These are phyloP conservation scores for Colistium nudipinnis DNA, from an alignment of 2,113 vertebrate genomes.

Conservation along the genomic window DNA sequence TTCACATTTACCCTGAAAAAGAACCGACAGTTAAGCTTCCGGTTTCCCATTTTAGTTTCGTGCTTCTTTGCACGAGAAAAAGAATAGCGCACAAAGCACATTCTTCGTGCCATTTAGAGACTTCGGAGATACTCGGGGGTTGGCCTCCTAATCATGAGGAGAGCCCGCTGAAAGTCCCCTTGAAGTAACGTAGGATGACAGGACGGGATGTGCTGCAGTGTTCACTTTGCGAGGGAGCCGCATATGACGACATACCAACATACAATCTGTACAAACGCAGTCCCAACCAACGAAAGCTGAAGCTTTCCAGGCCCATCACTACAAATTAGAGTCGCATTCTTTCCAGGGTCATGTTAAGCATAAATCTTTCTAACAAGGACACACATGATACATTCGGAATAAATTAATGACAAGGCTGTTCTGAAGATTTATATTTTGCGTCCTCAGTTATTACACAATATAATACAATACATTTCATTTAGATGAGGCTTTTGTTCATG, in stretches of 20 bases:
- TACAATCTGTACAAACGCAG: constrained; percentile 3
- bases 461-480: too few relatives aligned
- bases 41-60: constrained; percentile 9
- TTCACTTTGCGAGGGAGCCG: constrained; percentile 15
- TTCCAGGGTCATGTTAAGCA: constrained; percentile 46
- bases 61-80: not conserved
- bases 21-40: constrained; percentile 7
- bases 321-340: constrained; percentile 49
- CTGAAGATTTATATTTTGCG: constrained; percentile 38
- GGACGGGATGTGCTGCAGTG: constrained; percentile 11
- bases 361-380: constrained; percentile 40
- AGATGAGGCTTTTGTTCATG: too few relatives aligned
- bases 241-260: constrained; percentile 8
- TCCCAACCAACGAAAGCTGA: constrained; percentile 35
- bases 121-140: constrained; percentile 19
- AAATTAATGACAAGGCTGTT: constrained; percentile 47
- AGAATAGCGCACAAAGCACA: constrained; percentile 11
- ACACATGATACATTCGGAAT: constrained; percentile 7
- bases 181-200: constrained; percentile 55
- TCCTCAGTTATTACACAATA: constrained; percentile 58
- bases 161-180: constrained; percentile 48
- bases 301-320: constrained; percentile 42
- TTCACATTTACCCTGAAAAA: not conserved
- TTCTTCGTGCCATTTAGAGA: constrained; percentile 18
- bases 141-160: constrained; percentile 51